A percentile compares a stretch with the other conserved stretches of the same genome.
phyloP scores from a whole-genome alignment of 2,113 vertebrate species.

The Colistium nudipinnis region DNA sequence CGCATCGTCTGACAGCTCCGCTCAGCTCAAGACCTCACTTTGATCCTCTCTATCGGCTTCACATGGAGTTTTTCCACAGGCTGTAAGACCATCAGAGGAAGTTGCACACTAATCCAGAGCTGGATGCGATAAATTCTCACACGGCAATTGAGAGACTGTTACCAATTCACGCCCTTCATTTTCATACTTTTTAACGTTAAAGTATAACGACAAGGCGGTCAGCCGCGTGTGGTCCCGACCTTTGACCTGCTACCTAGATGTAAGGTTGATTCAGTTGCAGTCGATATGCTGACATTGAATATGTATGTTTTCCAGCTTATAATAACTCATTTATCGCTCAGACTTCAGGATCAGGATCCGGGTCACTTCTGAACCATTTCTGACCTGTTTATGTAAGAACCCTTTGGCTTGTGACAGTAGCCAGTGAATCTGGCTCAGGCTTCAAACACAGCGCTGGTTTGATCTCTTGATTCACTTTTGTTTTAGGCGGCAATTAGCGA shows the following conservation, averaged over 20 bases:
- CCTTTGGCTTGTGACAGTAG: conserved; percentile 44
- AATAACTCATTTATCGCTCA: conserved; percentile 21
- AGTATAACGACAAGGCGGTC: no score
- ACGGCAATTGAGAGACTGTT: no score
- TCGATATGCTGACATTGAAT: neutral
- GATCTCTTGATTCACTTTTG: conserved; percentile 60
- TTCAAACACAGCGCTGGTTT: conserved; percentile 49
- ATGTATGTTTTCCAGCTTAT: neutral
- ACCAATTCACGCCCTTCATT: no score
- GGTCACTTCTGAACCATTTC: conserved; percentile 32
- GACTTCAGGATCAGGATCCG: conserved; percentile 30
- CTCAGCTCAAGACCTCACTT: conserved; percentile 17
- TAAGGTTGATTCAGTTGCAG: neutral
- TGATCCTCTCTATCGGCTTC: conserved; percentile 21
- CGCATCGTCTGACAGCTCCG: conserved; percentile 18
- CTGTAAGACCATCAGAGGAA: conserved; percentile 12
- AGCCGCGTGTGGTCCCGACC: neutral
- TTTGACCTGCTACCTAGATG: neutral
- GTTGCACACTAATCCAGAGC: conserved; percentile 34
- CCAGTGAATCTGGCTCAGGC: conserved; percentile 9
- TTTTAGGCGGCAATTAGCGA: conserved; percentile 59
- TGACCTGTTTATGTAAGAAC: conserved; percentile 66
- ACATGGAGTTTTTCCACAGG: neutral
- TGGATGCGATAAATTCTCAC: neutral
- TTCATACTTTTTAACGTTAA: neutral